These are phyloP conservation scores for Pollicipes pollicipes DNA, from an alignment of 1,140 invertebrate species.

Conservation along the genomic window DNA sequence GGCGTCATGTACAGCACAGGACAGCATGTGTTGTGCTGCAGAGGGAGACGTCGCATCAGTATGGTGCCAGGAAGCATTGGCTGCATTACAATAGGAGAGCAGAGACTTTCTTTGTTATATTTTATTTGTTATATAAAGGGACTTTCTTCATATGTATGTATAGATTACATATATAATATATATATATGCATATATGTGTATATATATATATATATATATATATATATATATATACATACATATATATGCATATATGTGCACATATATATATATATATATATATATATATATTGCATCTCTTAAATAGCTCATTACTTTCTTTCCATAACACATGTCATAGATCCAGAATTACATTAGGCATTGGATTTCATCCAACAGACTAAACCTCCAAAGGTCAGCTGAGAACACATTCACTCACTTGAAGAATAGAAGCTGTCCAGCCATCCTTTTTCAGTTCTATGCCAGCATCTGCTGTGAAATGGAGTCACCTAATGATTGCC, in stretches of 20 bases:
- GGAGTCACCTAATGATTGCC: too few relatives aligned
- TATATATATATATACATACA: neutral
- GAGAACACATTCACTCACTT: neutral
- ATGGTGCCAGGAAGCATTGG: too few relatives aligned
- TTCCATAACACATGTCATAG: too few relatives aligned
- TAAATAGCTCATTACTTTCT: neutral
- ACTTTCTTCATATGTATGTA: conserved; percentile 2
- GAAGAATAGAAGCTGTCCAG: neutral
- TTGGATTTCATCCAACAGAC: too few relatives aligned
- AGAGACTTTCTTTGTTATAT: too few relatives aligned
- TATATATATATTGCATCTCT: neutral
- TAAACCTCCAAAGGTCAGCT: too few relatives aligned
- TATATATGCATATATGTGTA: conserved; percentile 8
- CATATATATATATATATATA: neutral
- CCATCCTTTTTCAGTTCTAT: neutral
- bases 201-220: conserved; percentile 8
- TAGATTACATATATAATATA: too few relatives aligned
- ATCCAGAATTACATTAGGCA: neutral
- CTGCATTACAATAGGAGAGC: too few relatives aligned
- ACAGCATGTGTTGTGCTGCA: conserved; percentile 14
- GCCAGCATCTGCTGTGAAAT: neutral
- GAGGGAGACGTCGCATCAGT: too few relatives aligned
- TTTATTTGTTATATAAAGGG: too few relatives aligned
- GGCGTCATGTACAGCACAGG: conserved; percentile 10
- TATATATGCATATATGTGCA: neutral